A percentile compares a stretch with the other conserved stretches of the same genome.
These are phyloP conservation scores for Nyctibius bracteatus DNA, from an alignment of 2,113 vertebrate species.

Conservation along the genomic window DNA sequence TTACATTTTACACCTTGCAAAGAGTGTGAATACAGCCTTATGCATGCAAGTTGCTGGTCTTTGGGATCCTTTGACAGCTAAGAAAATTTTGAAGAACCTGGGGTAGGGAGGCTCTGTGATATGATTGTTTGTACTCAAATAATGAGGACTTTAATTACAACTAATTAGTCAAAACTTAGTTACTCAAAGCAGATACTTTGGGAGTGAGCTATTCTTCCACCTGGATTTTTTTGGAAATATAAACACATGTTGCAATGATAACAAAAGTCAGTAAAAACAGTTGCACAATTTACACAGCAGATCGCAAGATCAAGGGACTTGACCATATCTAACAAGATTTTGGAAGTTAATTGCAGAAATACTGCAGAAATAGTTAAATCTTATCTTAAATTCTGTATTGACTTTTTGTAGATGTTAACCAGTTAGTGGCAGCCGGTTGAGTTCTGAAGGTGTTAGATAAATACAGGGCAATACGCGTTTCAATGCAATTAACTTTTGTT, in stretches of 20 bases:
- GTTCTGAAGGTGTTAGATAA: not conserved
- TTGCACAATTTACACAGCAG: not conserved
- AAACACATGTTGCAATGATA: not conserved
- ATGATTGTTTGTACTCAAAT: not conserved
- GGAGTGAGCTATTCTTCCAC: not conserved
- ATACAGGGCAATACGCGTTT: not conserved
- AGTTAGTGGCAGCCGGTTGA: not conserved
- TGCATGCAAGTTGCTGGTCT: not conserved
- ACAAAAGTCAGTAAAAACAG: not conserved
- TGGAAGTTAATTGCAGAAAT: not conserved
- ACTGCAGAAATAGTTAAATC: not conserved
- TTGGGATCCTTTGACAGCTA: not conserved
- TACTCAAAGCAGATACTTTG: not conserved
- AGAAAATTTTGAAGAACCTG: not conserved
- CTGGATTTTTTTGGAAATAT: not conserved
- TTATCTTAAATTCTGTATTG: not conserved
- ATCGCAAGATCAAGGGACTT: not conserved
- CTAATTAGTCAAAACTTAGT: not conserved
- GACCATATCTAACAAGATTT: not conserved
- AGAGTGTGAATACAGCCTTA: not conserved
- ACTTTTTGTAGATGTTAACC: not conserved
- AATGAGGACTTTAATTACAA: not conserved
- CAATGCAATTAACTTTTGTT: constrained; percentile 31
- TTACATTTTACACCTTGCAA: not conserved
- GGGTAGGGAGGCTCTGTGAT: not conserved